Base-by-base conservation (phyloP, 2,113 vertebrate genomes). In the Aptenodytes forsteri region DNA sequence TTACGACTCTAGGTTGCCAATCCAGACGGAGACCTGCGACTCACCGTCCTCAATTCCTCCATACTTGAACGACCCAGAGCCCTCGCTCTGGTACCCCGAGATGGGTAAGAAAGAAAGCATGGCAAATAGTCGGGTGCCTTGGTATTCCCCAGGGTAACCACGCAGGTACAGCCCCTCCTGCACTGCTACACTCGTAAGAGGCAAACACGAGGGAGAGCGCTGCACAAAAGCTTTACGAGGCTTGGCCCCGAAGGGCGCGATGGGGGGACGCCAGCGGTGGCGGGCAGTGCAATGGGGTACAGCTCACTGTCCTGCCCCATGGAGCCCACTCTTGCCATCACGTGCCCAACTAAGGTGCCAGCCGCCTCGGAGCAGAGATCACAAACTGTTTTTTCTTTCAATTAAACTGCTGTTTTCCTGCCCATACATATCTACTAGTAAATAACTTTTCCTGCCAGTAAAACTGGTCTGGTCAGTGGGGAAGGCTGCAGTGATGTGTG, bases 31-130 rank as follows among this genome's bases (percentile, higher is more conserved):
- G 99, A 99, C 93, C 98, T 99, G 88, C 98, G 99, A 10, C 98
- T 99, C 77, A 99, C 99, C 1, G 87, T 99, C 56, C 93, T 99
- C 78, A 99, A 99, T 97, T 98, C 99, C 26, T 99, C 99, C 0
- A 90, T 99, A 40, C 98, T 99, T 2, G 99, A 99, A 54, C 99
- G 99, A 25, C 99, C 99, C 36, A 93, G 99, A 81, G 99, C 99
- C 64, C 98, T 99, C 34, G 98, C 99, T 16, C 98, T 99, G 12
- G 95, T 99, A 64, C 99, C 99, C 19, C 98, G 91, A 50, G 99
- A 99, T 6, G 99, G 99, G 99, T 99, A 93, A 97, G 98, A 95
- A 23, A 26, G 34, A 6, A 30, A 44, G 20, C 17, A 9, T 4
- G 5, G 0, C 20, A 16, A 22, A 5, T 2, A 25, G 21, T 7